Percentiles rank a stretch among this genome's conserved stretches.
phyloP scores from a whole-genome alignment of 1,140 invertebrate species.

The Zaprionus nigranus region DNA sequence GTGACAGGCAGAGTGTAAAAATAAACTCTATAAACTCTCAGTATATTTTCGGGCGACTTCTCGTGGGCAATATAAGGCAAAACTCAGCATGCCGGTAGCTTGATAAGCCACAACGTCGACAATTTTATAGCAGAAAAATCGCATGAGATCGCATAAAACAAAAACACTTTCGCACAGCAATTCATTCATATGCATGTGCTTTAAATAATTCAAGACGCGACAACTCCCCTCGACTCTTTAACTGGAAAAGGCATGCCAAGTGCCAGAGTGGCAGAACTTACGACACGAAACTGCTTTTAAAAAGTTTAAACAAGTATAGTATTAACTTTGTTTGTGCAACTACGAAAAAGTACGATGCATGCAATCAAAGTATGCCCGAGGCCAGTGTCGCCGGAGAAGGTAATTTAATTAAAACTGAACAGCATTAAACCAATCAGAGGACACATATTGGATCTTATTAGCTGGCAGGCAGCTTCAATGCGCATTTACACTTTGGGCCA shows the following conservation, averaged over 20 bases:
- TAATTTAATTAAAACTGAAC: conserved; percentile 58
- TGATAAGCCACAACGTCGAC: conserved; percentile 62
- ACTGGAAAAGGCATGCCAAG: neutral
- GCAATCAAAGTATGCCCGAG: conserved; percentile 10
- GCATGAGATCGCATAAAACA: conserved; percentile 9
- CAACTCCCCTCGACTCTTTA: neutral
- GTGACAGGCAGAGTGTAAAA: conserved; percentile 59
- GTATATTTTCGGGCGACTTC: conserved; percentile 28
- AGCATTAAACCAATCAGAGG: conserved; percentile 42
- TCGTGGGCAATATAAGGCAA: conserved; percentile 55
- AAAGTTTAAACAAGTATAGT: conserved; percentile 19
- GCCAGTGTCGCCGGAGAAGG: conserved; percentile 16
- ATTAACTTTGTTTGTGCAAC: conserved; percentile 20
- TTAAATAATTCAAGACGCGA: conserved; percentile 57
- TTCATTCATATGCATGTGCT: conserved; percentile 56
- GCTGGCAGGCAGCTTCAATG: conserved; percentile 39
- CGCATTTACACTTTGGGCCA: conserved; percentile 46
- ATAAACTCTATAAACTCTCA: conserved; percentile 51
- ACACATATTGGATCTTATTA: conserved; percentile 46
- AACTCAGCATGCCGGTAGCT: conserved; percentile 47
- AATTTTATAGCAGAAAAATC: conserved; percentile 47
- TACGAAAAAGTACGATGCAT: neutral
- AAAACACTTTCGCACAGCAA: conserved; percentile 25
- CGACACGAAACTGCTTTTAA: conserved; percentile 20
- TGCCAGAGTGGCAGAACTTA: conserved; percentile 17